These are phyloP conservation scores for Zoanthus sansibaricus DNA, from an alignment of 92 coral and sea anemone species.

Conservation along the genomic window DNA sequence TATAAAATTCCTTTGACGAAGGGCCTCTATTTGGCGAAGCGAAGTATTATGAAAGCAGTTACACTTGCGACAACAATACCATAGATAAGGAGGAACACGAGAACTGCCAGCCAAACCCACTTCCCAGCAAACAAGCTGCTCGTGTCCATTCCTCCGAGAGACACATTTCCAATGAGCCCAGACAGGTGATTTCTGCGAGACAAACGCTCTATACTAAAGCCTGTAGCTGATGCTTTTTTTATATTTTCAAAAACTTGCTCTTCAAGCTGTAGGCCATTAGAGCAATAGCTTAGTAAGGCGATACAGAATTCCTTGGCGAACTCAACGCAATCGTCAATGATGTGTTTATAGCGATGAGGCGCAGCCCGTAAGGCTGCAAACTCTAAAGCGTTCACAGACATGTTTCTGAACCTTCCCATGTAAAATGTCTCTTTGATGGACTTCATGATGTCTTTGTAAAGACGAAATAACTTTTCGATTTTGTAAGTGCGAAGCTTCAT, in stretches of 20 bases:
- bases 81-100: slow-evolving; percentile 55
- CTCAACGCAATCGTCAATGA: slow-evolving; percentile 92
- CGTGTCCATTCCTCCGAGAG: slow-evolving; percentile 78
- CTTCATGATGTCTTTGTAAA: slow-evolving; percentile 67
- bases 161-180: slow-evolving; percentile 77
- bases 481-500: slow-evolving; percentile 76
- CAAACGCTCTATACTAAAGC: slow-evolving; percentile 83
- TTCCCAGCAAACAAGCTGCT: slow-evolving; percentile 61
- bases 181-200: slow-evolving; percentile 78
- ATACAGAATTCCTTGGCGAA: slow-evolving; percentile 91
- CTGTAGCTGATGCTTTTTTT: slow-evolving; percentile 86
- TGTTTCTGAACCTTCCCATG: slow-evolving; percentile 79
- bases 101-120: slow-evolving; percentile 6
- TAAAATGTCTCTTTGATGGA: slow-evolving; percentile 68
- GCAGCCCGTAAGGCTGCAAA: slow-evolving; percentile 87
- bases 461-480: slow-evolving; percentile 60
- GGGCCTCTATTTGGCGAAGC: not conserved
- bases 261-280: slow-evolving; percentile 77
- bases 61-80: slow-evolving; percentile 44
- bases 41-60: slow-evolving; percentile 7
- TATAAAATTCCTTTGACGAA: too few relatives aligned
- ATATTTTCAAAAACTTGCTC: slow-evolving; percentile 73
- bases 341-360: slow-evolving; percentile 81
- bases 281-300: slow-evolving; percentile 76
- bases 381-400: slow-evolving; percentile 70